These are phyloP conservation scores for Mycalesis mineus DNA, from an alignment of 2,888 invertebrate genomes.

Conservation along the genomic window DNA sequence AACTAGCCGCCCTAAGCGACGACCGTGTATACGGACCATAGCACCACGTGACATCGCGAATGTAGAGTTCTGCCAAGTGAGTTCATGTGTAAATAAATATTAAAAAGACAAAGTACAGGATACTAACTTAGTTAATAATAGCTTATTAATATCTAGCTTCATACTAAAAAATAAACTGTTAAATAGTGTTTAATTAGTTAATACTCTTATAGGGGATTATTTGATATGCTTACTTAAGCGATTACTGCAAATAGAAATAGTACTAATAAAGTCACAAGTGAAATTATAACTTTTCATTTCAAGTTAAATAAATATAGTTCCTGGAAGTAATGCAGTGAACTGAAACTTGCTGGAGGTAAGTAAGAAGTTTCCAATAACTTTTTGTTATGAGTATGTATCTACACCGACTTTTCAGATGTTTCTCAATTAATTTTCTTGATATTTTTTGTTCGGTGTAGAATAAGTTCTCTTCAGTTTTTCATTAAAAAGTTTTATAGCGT, in stretches of 20 bases:
- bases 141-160: not conserved
- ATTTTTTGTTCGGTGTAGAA: not conserved
- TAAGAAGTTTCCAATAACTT: not conserved
- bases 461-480: too few relatives aligned
- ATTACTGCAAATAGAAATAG: not conserved
- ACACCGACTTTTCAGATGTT: not conserved
- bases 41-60: slow-evolving; percentile 20
- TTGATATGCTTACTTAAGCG: not conserved
- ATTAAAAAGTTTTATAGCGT: too few relatives aligned
- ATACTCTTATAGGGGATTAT: not conserved
- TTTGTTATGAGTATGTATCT: not conserved
- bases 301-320: not conserved
- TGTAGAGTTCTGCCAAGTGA: slow-evolving; percentile 14
- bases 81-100: slow-evolving; percentile 14
- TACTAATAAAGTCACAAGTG: not conserved
- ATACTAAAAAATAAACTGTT: not conserved
- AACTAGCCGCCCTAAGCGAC: slow-evolving; percentile 56
- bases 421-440: not conserved
- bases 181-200: slow-evolving; percentile 3
- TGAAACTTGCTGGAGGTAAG: not conserved
- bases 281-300: not conserved
- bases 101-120: not conserved
- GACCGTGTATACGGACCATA: slow-evolving; percentile 39
- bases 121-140: slow-evolving; percentile 1
- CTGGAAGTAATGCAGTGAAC: not conserved